Evolutionary conservation across 2,797 vertebrate genomes (phyloP), one percentile per base, ranked within the genome.

Genomic region (Luscinia luscinia): DNA sequence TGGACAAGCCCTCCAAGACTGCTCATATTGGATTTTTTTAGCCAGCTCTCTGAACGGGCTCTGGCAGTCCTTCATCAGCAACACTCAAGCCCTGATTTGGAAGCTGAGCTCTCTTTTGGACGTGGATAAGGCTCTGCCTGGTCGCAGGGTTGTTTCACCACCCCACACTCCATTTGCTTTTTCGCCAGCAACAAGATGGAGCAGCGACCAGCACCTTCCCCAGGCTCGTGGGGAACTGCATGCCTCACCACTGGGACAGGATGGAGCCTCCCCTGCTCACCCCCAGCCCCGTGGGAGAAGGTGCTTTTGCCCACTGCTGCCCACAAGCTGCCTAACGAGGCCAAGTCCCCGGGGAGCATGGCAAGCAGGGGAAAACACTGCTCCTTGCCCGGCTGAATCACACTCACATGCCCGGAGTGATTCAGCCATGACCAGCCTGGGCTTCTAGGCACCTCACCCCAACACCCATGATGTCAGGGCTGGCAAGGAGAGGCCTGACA

Each of bases 361-460:
- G 58, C 76, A 78, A n/a, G 46, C 51, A 46, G 30, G 20, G 48
- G 12, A 86, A 68, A 51, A 36, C 14, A 5, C 51, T 2, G 0
- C 46, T 93, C 11, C 2, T 66, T 68, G 69, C 84, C 80, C 89
- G 41, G 86, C 77, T 93, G 89, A 96, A 82, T 96, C 84, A 94
- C 70, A 34, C 34, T 74, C 70, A 2, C n/a, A 8, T 76, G 77
- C 55, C 20, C 3, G 59, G 24, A 92, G 51, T 93, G 95, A 96
- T 89, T 95, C 95, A 96, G 89, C 13, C 2, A 57, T 75, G 90
- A 94, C 90, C 94, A 76, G 59, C 20, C 70, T 90, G 64, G 36
- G 78, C 30, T 88, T 70, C 3, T 1, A 62, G 4, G 38, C 41
- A 74, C 57, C 69, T 89, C n/a, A 7, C 49, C 66, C 81, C 74